Percentiles rank a stretch among this genome's conserved stretches.
These are phyloP conservation scores for Amphimallon solstitiale DNA, from an alignment of 2,888 invertebrate species.

Conservation along the genomic window DNA sequence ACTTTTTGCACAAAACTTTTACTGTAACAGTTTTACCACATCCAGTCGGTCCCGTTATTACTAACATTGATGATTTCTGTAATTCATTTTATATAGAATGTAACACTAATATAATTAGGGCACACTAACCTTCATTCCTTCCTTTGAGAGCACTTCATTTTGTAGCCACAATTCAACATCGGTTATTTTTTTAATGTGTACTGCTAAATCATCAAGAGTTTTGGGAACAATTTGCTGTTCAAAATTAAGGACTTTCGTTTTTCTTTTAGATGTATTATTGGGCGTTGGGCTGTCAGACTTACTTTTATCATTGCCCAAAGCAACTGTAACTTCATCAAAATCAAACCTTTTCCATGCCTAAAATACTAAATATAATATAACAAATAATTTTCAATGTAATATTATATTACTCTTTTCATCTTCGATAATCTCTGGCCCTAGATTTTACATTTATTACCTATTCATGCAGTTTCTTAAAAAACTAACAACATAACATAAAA, in stretches of 20 bases:
- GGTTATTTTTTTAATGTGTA: conserved; percentile 78
- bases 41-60: conserved; percentile 86
- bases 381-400: no score
- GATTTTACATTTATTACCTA: no score
- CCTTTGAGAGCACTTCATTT: conserved; percentile 47
- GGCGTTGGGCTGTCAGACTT: conserved; percentile 1
- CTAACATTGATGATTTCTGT: conserved; percentile 66
- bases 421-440: no score
- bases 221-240: conserved; percentile 71
- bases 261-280: conserved; percentile 11
- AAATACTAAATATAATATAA: not conserved
- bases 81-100: conserved; percentile 43
- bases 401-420: no score
- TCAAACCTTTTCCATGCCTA: conserved; percentile 35
- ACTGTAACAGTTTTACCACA: conserved; percentile 84
- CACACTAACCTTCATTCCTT: conserved; percentile 29
- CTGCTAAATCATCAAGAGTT: conserved; percentile 72
- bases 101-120: not conserved
- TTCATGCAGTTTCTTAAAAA: no score
- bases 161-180: conserved; percentile 78
- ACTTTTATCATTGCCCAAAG: not conserved
- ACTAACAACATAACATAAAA: no score
- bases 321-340: conserved; percentile 10
- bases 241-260: conserved; percentile 64
- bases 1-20: conserved; percentile 71